phyloP scores from a whole-genome alignment of 2,888 invertebrate genomes.

The Cotesia congregata region DNA sequence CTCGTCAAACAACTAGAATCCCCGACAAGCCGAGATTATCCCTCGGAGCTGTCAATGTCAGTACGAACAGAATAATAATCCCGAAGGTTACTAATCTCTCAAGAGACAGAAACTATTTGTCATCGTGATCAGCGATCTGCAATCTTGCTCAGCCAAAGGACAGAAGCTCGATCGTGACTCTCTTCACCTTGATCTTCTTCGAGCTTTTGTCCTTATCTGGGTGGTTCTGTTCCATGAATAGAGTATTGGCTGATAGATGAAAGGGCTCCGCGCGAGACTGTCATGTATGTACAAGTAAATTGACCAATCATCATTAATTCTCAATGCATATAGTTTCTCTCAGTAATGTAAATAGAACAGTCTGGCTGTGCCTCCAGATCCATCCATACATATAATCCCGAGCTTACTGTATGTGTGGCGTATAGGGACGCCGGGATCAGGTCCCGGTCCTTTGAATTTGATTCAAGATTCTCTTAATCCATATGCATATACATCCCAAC shows the following conservation, averaged over 20 bases:
- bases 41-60: background rate
- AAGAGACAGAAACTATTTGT: background rate
- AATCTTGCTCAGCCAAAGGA: background rate
- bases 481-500: background rate
- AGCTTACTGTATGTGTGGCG: background rate
- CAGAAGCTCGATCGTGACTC: background rate
- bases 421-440: background rate
- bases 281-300: conserved; percentile 33
- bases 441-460: conserved; percentile 2
- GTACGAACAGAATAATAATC: background rate
- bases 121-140: conserved; percentile 8
- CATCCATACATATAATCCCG: conserved; percentile 4
- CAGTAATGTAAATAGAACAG: background rate
- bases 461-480: conserved; percentile 12
- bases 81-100: background rate
- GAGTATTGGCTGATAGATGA: background rate
- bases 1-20: background rate
- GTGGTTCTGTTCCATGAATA: background rate
- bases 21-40: background rate
- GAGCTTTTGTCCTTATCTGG: background rate
- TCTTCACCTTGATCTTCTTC: background rate
- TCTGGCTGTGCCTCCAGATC: background rate
- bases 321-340: conserved; percentile 31
- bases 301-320: conserved; percentile 41
- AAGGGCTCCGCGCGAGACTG: conserved; percentile 7